Evolutionary conservation across 2,797 vertebrate species (phyloP).

Genomic region (Leuciscus waleckii): DNA sequence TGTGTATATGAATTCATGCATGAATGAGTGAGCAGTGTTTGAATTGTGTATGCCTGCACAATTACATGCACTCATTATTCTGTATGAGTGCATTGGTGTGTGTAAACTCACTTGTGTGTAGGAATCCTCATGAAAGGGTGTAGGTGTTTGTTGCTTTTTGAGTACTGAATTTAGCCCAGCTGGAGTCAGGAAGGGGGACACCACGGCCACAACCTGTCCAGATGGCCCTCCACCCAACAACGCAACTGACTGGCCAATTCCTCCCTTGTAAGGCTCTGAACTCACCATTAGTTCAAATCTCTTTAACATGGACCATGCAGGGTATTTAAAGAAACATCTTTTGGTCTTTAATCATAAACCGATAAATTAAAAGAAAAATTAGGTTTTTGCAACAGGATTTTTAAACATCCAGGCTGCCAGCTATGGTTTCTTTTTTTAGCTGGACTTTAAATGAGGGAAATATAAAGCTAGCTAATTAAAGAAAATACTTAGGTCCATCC

Average conservation of each 20-base stretch:
- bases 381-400: not conserved
- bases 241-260: constrained; percentile 44
- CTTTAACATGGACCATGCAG: not conserved
- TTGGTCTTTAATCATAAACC: not conserved
- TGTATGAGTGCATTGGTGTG: constrained; percentile 32
- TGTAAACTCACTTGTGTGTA: constrained; percentile 42
- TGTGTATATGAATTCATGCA: not conserved
- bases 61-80: constrained; percentile 9
- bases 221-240: constrained; percentile 53
- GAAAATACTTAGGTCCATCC: not conserved
- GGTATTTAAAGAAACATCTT: not conserved
- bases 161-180: constrained; percentile 53
- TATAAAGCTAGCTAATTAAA: not conserved
- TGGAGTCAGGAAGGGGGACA: constrained; percentile 54
- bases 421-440: not conserved
- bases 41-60: not conserved
- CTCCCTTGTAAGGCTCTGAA: constrained; percentile 5
- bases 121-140: constrained; percentile 46
- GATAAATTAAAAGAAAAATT: not conserved
- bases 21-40: not conserved
- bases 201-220: constrained; percentile 49
- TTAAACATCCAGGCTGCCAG: not conserved
- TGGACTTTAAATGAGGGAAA: not conserved
- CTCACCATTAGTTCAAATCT: not conserved
- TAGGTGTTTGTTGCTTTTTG: constrained; percentile 46